These are phyloP conservation scores for Zonitis immaculata DNA, from an alignment of 2,888 invertebrate species.

Conservation along the genomic window DNA sequence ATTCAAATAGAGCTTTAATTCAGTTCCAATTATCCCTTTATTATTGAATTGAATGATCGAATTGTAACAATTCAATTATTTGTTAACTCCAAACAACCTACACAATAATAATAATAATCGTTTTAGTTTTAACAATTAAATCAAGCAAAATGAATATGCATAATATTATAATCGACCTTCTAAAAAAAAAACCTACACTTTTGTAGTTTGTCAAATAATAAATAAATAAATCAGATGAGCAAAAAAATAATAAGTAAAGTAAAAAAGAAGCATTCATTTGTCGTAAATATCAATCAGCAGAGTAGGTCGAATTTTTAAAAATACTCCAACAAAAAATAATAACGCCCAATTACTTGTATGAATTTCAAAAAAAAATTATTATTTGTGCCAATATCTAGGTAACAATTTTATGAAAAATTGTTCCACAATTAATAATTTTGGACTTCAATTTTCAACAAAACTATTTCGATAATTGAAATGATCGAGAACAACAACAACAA, in stretches of 20 bases:
- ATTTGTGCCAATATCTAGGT: neutral
- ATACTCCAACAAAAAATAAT: neutral
- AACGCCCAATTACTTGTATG: constrained; percentile 1
- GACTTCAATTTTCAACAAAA: neutral
- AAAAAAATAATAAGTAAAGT: no score
- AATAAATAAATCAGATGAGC: no score
- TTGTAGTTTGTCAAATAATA: constrained; percentile 15
- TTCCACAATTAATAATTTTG: neutral
- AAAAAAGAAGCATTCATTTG: constrained; percentile 12
- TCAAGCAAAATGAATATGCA: no score
- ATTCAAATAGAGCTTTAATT: no score
- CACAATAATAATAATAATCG: no score
- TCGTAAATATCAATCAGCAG: constrained; percentile 15
- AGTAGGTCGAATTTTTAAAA: constrained; percentile 1
- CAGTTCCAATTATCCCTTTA: neutral
- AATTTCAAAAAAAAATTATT: neutral
- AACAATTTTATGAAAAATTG: no score
- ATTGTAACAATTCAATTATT: no score
- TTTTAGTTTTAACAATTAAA: no score
- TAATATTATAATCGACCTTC: neutral
- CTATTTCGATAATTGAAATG: neutral
- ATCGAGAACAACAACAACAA: neutral
- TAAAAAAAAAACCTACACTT: constrained; percentile 7
- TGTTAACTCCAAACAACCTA: no score
- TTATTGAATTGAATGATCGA: no score